These are phyloP conservation scores for Romanomermis culicivorax DNA, from an alignment of 2,888 invertebrate species.

Conservation along the genomic window DNA sequence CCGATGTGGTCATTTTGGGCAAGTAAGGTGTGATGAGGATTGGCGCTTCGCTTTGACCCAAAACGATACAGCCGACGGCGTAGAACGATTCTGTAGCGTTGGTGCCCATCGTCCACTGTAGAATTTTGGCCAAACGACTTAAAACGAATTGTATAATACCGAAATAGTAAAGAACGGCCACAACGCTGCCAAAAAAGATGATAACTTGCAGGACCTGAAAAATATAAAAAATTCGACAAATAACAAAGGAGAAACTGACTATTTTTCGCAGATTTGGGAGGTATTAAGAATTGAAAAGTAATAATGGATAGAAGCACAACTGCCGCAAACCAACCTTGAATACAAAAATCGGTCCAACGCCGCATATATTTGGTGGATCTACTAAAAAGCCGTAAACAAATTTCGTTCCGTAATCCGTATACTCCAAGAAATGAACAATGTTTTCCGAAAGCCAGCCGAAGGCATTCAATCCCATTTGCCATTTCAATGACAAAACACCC, in stretches of 20 bases:
- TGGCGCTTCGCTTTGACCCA: conserved; percentile 60
- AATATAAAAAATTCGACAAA: conserved; percentile 3
- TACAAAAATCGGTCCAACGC: conserved; percentile 46
- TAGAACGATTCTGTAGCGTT: conserved; percentile 78
- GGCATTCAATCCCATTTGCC: conserved; percentile 51
- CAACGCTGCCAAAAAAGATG: conserved; percentile 71
- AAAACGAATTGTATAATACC: conserved; percentile 69
- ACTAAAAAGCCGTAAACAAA: conserved; percentile 51
- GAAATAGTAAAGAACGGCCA: conserved; percentile 63
- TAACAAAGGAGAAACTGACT: not conserved
- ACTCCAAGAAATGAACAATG: conserved; percentile 53
- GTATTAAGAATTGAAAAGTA: no score
- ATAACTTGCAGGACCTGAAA: conserved; percentile 49
- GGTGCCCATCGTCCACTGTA: conserved; percentile 52
- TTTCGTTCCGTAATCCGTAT: conserved; percentile 51
- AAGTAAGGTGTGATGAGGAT: conserved; percentile 69
- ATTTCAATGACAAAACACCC: conserved; percentile 61
- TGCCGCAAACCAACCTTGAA: no score
- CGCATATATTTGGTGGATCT: conserved; percentile 18
- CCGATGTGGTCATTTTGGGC: conserved; percentile 59
- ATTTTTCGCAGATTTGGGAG: not conserved
- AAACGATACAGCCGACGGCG: conserved; percentile 70
- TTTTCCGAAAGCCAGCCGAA: conserved; percentile 46
- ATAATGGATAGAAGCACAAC: no score
- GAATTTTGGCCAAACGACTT: conserved; percentile 52